Conservation (phyloP, 2,888 invertebrate genomes). For the Drosophila conformis region DNA sequence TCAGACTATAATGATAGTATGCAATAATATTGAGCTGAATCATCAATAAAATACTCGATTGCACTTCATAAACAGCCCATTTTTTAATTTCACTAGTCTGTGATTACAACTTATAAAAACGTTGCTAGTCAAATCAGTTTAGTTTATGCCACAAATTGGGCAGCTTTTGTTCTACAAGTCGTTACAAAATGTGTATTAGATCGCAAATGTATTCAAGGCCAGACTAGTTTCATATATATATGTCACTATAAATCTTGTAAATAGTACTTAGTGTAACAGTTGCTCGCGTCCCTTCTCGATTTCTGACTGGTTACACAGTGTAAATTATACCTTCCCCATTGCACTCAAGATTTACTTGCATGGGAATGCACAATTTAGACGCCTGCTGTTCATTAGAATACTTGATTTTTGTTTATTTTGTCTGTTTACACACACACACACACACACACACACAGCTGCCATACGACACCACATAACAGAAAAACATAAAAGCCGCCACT, state of each 20-base stretch:
- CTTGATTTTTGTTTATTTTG: constrained; percentile 26
- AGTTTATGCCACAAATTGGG: neutral
- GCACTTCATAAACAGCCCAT: neutral
- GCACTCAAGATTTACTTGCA: neutral
- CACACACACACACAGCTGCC: constrained; percentile 24
- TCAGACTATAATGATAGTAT: neutral
- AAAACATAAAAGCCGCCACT: constrained; percentile 16
- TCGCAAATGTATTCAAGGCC: neutral
- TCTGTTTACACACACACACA: constrained; percentile 10
- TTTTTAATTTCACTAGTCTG: neutral
- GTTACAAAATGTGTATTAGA: neutral
- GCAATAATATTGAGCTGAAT: neutral
- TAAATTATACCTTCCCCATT: constrained; percentile 2
- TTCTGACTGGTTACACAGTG: constrained; percentile 2
- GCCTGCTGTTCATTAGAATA: constrained; percentile 37
- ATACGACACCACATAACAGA: constrained; percentile 32
- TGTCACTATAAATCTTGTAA: neutral
- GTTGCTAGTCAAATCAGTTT: neutral
- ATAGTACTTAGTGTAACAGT: neutral
- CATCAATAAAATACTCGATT: neutral
- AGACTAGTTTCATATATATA: neutral
- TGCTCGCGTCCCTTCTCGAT: neutral
- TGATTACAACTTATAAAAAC: neutral
- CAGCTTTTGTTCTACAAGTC: neutral
- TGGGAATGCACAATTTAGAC: neutral